Base-by-base conservation (phyloP, 2,797 vertebrate genomes). In the Muscicapa striata region DNA sequence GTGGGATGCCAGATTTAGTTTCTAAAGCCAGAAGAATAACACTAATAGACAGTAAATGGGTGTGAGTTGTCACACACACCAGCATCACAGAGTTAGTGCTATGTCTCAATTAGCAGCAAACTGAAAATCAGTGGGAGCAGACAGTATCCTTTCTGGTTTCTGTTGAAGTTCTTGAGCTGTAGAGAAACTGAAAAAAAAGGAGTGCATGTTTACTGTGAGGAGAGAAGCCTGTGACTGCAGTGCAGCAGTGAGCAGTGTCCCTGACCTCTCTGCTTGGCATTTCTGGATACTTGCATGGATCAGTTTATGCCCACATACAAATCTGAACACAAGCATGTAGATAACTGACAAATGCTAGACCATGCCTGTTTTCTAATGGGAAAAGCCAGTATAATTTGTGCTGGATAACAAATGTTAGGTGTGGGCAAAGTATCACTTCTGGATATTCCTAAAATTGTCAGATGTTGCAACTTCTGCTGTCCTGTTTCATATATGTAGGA, bases 91-190 rank as follows among this genome's bases (percentile, higher is more conserved):
- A 90, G 77, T 54, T 58, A 55, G n/a, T 49, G 74, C 75, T 90
- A 84, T 75, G 64, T 88, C 90, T 95, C 95, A 96, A 89, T 96
- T 95, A 96, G 68, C 43, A 94, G 67, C 24, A 11, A 38, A 68
- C 29, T 78, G 80, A 91, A 94, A 94, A 88, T 74, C 86, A 61
- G 64, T 72, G 48, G 41, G 78, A 93, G 84, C 36, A 93, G 52
- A 58, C 48, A 81, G 43, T 14, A 58, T 59, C 90, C 87, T 81
- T 94, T 38, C 36, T 57, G 32, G 36, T 72, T 80, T 81, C 59
- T 85, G 27, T n/a, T 77, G 87, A 54, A 51, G 30, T 72, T 79
- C 82, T 93, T 92, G 69, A 89, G 59, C 29, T 84, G 26, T 20
- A 52, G 21, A 83, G 45, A 89, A 84, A 75, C 32, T 46, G 55